These are phyloP conservation scores for Tetranychus truncatus DNA, from an alignment of 2,888 invertebrate genomes.

Conservation along the genomic window DNA sequence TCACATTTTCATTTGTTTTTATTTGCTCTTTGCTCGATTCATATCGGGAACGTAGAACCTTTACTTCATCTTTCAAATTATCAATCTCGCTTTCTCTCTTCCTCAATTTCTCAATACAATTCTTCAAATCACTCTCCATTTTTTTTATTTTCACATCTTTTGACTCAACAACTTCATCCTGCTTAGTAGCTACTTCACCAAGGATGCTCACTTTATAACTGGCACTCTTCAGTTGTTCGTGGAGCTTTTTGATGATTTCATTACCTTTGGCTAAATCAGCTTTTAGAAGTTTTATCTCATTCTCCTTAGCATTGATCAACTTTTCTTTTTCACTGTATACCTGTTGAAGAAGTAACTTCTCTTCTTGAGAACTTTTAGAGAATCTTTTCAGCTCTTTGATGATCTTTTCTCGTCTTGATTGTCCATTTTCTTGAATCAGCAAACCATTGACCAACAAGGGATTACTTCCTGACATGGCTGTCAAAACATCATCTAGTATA, in stretches of 20 bases:
- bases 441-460: not conserved
- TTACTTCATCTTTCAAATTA: constrained; percentile 11
- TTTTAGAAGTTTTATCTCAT: not conserved
- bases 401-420: not conserved
- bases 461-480: not conserved
- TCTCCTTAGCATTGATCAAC: not conserved
- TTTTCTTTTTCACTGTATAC: not conserved
- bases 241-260: constrained; percentile 20
- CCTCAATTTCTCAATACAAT: constrained; percentile 16
- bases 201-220: constrained; percentile 16
- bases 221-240: constrained; percentile 15
- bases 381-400: not conserved
- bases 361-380: not conserved
- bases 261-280: constrained; percentile 19
- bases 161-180: constrained; percentile 17
- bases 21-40: constrained; percentile 15
- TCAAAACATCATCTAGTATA: not conserved
- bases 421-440: not conserved
- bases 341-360: not conserved
- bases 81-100: constrained; percentile 17
- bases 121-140: constrained; percentile 14
- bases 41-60: constrained; percentile 8
- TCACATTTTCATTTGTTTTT: constrained; percentile 17
- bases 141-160: constrained; percentile 16
- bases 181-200: constrained; percentile 20